Percentiles rank a stretch among this genome's conserved stretches.
Evolutionary conservation across 2,888 invertebrate species (phyloP).

Genomic region (Pyrrhia umbra): DNA sequence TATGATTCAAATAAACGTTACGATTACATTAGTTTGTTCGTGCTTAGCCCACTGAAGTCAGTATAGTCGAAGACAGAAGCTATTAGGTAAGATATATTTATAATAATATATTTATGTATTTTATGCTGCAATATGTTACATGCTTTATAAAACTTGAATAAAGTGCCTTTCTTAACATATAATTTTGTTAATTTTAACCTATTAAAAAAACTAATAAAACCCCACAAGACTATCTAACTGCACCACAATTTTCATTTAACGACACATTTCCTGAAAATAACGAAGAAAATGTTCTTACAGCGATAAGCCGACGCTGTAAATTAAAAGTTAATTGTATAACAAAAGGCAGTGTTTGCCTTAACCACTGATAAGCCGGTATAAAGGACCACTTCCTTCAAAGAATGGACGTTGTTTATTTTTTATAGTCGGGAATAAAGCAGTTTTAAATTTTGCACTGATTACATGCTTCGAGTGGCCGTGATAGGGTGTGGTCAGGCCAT

Average conservation of each 20-base stretch:
- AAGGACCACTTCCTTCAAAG: constrained; percentile 67
- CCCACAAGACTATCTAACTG: constrained; percentile 34
- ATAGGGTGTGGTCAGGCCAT: constrained; percentile 32
- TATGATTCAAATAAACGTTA: too few relatives aligned
- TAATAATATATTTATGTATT: too few relatives aligned
- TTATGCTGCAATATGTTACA: too few relatives aligned
- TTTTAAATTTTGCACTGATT: constrained; percentile 65
- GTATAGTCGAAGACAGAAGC: too few relatives aligned
- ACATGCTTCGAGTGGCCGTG: constrained; percentile 19
- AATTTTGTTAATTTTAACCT: constrained; percentile 2
- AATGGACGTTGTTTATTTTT: constrained; percentile 64
- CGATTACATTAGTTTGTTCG: too few relatives aligned
- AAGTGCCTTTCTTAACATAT: not conserved
- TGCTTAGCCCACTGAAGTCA: too few relatives aligned
- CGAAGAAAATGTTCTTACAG: constrained; percentile 64
- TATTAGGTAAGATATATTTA: too few relatives aligned
- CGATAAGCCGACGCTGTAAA: constrained; percentile 73
- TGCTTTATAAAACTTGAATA: not conserved
- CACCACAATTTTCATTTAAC: constrained; percentile 61
- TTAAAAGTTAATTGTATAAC: constrained; percentile 81
- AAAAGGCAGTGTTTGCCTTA: constrained; percentile 75
- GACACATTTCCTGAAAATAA: constrained; percentile 73
- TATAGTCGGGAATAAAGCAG: constrained; percentile 45
- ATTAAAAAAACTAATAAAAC: constrained; percentile 32
- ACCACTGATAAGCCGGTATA: constrained; percentile 73